Conservation (phyloP, 2,113 vertebrate genomes). For the Petromus typicus region DNA sequence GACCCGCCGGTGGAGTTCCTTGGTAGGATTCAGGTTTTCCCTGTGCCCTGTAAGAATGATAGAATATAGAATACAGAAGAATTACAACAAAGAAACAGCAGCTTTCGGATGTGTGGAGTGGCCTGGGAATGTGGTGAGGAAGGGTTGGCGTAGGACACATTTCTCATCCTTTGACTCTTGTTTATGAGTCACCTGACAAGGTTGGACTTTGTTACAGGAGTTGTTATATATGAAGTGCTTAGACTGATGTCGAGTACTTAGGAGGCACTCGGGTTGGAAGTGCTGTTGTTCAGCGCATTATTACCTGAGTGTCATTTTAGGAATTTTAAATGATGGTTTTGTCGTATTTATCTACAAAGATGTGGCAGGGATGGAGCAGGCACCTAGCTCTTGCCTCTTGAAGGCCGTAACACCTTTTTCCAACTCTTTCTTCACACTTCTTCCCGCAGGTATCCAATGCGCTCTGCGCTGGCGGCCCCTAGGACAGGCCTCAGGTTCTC, state of each 20-base stretch:
- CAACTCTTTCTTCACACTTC: not conserved
- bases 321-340: not conserved
- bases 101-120: not conserved
- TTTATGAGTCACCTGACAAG: not conserved
- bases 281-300: not conserved
- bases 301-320: not conserved
- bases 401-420: not conserved
- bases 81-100: not conserved
- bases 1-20: not conserved
- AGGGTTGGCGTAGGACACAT: not conserved
- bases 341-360: not conserved
- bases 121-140: not conserved
- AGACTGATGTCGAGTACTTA: not conserved
- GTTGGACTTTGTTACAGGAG: slow-evolving; percentile 28
- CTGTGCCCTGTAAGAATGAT: not conserved
- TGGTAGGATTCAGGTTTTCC: not conserved
- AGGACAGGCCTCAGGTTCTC: not conserved
- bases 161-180: not conserved
- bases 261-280: not conserved
- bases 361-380: not conserved
- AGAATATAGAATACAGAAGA: too few relatives aligned
- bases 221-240: not conserved
- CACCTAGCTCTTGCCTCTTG: not conserved
- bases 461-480: not conserved
- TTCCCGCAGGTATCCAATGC: not conserved